Base-by-base conservation (phyloP, 2,113 vertebrate species). In the Aphyosemion australe region DNA sequence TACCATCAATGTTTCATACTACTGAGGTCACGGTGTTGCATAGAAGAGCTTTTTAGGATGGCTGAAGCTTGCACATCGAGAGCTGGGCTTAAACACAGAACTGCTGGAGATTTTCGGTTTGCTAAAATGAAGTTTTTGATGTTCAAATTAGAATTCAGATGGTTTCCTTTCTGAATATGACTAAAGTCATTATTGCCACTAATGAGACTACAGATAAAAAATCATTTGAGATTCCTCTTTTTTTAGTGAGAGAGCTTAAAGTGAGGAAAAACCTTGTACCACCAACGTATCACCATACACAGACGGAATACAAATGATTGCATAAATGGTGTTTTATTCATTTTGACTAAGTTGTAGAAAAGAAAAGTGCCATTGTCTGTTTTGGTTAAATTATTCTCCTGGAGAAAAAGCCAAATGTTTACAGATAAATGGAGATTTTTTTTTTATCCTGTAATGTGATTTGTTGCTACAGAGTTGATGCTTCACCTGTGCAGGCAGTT, bases 181-280 rank as follows among this genome's bases (percentile, higher is more conserved):
- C 8, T 18, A 12, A 46, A 8, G 45, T 46, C 45, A 46, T 16
- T 46, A 46, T 19, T 14, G 31, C 45, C 41, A 52, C 26, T 31
- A 45, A 58, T 21, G 15, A 54, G 51, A 8, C 18, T 47, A 39
- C 43, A 5, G 19, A 26, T 32, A 1, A 34, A 57, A n/a, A 50
- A 21, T 56, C 37, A n/a, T 65, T 57, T 16, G 61, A 52, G 11
- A 45, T 18, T 20, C 32, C 55, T 55, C 50, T 43, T 57, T 37
- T 42, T 12, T 8, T 16, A 55, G 18, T 41, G 6, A 21, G 32
- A 37, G n/a, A 19, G 20, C 34, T n/a, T 65, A 61, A 8, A 37
- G 20, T 55, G 31, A 69, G 39, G 18, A 12, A 53, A 34, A 47
- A 37, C 14, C 45, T 64, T 43, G 31, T 48, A 61, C 13, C 4